Evolutionary conservation across 2,797 vertebrate species (phyloP).

Genomic region (Anguilla anguilla): DNA sequence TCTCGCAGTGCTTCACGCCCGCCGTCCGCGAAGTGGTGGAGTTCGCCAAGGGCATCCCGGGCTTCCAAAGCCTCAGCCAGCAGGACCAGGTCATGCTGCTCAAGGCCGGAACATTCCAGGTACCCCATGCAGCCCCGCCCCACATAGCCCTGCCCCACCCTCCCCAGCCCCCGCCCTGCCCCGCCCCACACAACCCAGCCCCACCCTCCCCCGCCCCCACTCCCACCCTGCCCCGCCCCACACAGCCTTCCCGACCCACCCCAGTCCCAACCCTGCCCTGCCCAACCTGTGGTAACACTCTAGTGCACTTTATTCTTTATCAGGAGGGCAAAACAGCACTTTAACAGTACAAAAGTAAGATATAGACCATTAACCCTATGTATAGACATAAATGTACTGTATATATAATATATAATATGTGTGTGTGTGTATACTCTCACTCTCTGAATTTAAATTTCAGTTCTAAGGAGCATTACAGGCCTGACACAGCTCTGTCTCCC

Average conservation of each 20-base stretch:
- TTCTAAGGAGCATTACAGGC: background rate
- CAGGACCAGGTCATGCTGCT: constrained; percentile 82
- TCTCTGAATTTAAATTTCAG: too few relatives aligned
- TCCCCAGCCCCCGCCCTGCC: background rate
- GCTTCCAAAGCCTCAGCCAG: constrained; percentile 79
- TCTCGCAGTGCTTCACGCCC: constrained; percentile 81
- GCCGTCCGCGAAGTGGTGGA: constrained; percentile 81
- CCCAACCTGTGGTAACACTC: too few relatives aligned
- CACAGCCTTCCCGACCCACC: background rate
- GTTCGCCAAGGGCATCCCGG: constrained; percentile 81
- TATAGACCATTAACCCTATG: background rate
- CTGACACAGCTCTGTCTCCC: background rate
- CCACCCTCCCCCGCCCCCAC: too few relatives aligned
- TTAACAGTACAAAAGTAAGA: background rate
- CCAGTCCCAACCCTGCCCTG: too few relatives aligned
- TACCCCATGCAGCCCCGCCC: constrained; percentile 43
- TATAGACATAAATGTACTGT: background rate
- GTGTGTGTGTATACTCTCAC: background rate
- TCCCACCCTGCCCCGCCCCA: background rate
- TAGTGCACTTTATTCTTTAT: too few relatives aligned
- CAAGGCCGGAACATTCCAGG: constrained; percentile 83
- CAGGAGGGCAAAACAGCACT: too few relatives aligned
- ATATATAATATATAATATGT: too few relatives aligned
- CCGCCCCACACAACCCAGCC: too few relatives aligned
- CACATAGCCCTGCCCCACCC: background rate